Conservation (phyloP, 2,113 vertebrate genomes). For the Microtus pennsylvanicus region DNA sequence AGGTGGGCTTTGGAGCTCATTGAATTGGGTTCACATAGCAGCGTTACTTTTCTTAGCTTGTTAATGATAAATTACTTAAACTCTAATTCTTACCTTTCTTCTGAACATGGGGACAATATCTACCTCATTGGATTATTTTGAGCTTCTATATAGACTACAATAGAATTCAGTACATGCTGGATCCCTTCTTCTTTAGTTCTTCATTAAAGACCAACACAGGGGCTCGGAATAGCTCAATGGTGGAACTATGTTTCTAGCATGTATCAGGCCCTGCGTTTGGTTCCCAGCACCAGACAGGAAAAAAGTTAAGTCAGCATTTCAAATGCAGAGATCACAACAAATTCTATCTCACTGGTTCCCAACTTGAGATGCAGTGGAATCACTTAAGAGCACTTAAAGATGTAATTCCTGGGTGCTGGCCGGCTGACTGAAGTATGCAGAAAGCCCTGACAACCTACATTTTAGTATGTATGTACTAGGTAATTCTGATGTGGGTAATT, state of each 20-base stretch:
- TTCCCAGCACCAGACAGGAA: neutral
- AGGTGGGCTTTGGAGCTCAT: slow-evolving; percentile 36
- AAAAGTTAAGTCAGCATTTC: slow-evolving; percentile 19
- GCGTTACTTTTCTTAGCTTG: slow-evolving; percentile 14
- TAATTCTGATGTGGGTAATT: neutral
- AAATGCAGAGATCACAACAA: slow-evolving; percentile 7
- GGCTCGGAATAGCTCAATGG: neutral
- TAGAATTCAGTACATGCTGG: slow-evolving; percentile 20
- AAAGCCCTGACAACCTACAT: neutral
- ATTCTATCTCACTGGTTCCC: slow-evolving; percentile 22
- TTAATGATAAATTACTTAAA: slow-evolving; percentile 50
- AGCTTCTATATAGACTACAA: neutral
- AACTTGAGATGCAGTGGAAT: slow-evolving; percentile 32
- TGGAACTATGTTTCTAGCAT: neutral
- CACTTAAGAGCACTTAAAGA: slow-evolving; percentile 38
- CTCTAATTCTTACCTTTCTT: slow-evolving; percentile 60
- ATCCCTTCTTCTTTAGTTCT: neutral
- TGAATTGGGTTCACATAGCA: slow-evolving; percentile 50
- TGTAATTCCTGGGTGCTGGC: neutral
- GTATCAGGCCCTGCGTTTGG: neutral
- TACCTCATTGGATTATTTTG: slow-evolving; percentile 68
- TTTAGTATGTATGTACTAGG: neutral
- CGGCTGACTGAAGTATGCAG: slow-evolving; percentile 12
- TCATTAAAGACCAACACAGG: slow-evolving; percentile 30
- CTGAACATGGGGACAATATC: slow-evolving; percentile 51